A percentile compares a stretch with the other conserved stretches of the same genome.
Evolutionary conservation across 2,113 vertebrate genomes (phyloP).

Genomic region (Aviceda subcristata): DNA sequence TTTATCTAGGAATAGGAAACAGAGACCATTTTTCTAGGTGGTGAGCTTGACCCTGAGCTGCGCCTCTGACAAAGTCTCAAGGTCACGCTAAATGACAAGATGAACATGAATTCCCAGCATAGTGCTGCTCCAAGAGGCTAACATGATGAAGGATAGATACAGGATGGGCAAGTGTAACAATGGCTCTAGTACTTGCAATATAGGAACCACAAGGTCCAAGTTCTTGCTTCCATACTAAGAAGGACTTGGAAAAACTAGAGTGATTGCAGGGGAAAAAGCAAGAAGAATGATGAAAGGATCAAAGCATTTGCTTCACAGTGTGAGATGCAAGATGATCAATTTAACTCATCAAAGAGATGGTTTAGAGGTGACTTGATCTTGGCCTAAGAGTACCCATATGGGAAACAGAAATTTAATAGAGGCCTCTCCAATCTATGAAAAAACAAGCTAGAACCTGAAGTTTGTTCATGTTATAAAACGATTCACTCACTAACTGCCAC

Average conservation of each 20-base stretch:
- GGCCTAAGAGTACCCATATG: not conserved
- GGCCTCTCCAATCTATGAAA: not conserved
- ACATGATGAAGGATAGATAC: not conserved
- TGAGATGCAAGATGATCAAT: not conserved
- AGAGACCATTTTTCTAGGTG: not conserved
- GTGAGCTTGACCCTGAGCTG: not conserved
- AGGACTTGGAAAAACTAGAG: not conserved
- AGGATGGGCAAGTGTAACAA: not conserved
- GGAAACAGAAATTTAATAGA: not conserved
- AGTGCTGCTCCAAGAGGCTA: not conserved
- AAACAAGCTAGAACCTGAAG: not conserved
- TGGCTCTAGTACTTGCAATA: not conserved
- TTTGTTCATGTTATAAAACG: not conserved
- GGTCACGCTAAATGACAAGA: not conserved
- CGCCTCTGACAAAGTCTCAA: not conserved
- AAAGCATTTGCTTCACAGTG: not conserved
- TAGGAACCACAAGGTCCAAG: not conserved
- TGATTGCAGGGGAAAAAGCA: not conserved
- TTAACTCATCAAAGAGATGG: slow-evolving; percentile 12
- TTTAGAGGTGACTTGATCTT: slow-evolving; percentile 2
- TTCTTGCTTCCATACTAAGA: not conserved
- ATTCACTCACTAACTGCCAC: not conserved
- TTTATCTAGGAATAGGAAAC: not conserved
- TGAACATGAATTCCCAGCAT: not conserved
- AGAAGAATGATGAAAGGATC: not conserved